Conservation (phyloP, 64 coral and sea anemone species). For the Montipora foliosa region DNA sequence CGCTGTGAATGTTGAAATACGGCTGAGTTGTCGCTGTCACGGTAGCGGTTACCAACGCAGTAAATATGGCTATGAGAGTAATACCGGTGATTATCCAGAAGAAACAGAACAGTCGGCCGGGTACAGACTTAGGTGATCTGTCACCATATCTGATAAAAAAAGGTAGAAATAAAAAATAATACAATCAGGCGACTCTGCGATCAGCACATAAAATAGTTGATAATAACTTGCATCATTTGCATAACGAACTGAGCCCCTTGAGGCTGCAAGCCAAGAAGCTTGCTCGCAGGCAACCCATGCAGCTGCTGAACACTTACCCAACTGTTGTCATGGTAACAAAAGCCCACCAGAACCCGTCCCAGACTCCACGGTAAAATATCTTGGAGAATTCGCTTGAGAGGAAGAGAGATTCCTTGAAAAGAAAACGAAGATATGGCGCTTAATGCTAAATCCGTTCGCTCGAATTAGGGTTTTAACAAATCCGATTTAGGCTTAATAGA, state of each 20-base stretch:
- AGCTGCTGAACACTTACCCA: constrained; percentile 57
- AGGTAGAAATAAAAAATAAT: too few species aligned
- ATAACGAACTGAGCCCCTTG: background rate
- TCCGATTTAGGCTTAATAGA: too few species aligned
- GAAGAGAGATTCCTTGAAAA: constrained; percentile 65
- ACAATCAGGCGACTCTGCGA: too few species aligned
- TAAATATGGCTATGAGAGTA: constrained; percentile 87
- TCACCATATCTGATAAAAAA: constrained; percentile 81
- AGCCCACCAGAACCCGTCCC: constrained; percentile 96
- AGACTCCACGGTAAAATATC: constrained; percentile 60
- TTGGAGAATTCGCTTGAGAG: constrained; percentile 76
- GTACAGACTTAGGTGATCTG: constrained; percentile 69
- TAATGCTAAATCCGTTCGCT: background rate
- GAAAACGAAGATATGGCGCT: background rate
- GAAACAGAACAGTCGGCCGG: constrained; percentile 85
- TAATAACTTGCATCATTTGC: too few species aligned
- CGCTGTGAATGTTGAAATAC: constrained; percentile 84
- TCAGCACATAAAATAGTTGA: too few species aligned
- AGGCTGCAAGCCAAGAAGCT: too few species aligned
- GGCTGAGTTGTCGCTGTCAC: constrained; percentile 85
- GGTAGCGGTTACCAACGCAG: constrained; percentile 86
- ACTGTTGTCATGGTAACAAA: constrained; percentile 97
- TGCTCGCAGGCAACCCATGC: too few species aligned
- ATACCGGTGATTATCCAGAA: constrained; percentile 93
- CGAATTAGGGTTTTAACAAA: background rate